Evolutionary conservation across 2,113 vertebrate species (phyloP).

Genomic region (Lasiurus borealis): DNA sequence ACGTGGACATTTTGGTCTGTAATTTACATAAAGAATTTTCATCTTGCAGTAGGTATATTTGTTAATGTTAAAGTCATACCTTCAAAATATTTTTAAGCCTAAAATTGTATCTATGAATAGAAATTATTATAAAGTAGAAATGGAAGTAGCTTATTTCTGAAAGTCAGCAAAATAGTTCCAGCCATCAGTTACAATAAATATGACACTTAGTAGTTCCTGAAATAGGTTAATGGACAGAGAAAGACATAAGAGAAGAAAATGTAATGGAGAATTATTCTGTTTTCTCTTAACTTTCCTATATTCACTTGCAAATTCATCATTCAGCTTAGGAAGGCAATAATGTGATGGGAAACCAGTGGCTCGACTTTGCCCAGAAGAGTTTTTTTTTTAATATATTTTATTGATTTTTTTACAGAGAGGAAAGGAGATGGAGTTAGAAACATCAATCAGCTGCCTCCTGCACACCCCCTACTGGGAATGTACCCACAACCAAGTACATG

Average conservation of each 20-base stretch:
- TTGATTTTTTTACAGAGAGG: too few relatives aligned
- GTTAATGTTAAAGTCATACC: slow-evolving; percentile 5
- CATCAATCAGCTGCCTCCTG: too few relatives aligned
- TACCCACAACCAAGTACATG: too few relatives aligned
- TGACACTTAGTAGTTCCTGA: background rate
- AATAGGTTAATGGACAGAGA: background rate
- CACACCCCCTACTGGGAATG: too few relatives aligned
- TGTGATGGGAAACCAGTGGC: background rate
- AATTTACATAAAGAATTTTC: background rate
- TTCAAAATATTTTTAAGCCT: slow-evolving; percentile 26
- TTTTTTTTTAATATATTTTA: too few relatives aligned
- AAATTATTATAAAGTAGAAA: slow-evolving; percentile 19
- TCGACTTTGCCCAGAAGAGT: background rate
- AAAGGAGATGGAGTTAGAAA: too few relatives aligned
- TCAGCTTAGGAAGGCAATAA: slow-evolving; percentile 42
- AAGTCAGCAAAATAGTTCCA: background rate
- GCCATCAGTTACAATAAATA: slow-evolving; percentile 8
- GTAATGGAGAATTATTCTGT: slow-evolving; percentile 24
- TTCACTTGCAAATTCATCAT: slow-evolving; percentile 15
- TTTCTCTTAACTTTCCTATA: slow-evolving; percentile 13
- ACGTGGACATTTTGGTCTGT: slow-evolving; percentile 11
- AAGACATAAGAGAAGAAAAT: background rate
- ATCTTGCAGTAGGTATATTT: slow-evolving; percentile 1
- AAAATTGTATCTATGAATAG: background rate
- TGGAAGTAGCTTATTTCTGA: slow-evolving; percentile 1